Evolutionary conservation across 2,113 vertebrate genomes (phyloP), one percentile per base, ranked within the genome.

Genomic region (Reinhardtius hippoglossoides): DNA sequence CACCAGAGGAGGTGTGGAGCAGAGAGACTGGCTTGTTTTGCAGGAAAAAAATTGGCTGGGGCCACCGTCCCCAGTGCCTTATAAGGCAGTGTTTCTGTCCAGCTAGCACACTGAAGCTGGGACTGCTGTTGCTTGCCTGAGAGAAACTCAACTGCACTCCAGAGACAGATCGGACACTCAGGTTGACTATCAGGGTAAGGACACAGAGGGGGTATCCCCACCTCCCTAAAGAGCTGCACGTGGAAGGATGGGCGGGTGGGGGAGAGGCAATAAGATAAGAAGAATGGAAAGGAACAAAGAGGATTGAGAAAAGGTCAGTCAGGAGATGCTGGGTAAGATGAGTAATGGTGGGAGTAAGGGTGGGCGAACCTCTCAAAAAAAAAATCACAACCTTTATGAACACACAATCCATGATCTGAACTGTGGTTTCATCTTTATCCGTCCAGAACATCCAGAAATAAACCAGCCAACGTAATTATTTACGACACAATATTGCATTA

Each of bases 41-140:
- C 82, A 89, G 58, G 50, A 88, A 84, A 74, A 81, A 83, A 87
- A 74, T 88, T 91, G 88, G 85, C 91, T 65, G 80, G 84, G 88
- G 94, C 91, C 88, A 92, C 89, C 85, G 82, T 93, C 93, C 91
- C 90, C 81, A 92, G 92, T 86, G 87, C 94, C 94, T 93, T 95
- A 95, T 94, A 95, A 93, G 94, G 94, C 89, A 94, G 93, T 88
- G 90, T 95, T 95, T 95, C 92, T 94, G 78, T 89, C 87, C 89
- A 78, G 84, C 88, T 74, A 82, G 90, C 87, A 87, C 87, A 40
- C 44, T 81, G 84, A 86, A 79, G 76, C 83, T 18, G 52, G 75
- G 74, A 71, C 74, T 67, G 79, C 84, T 86, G 86, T 87, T 84
- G 85, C 80, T 83, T 26, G 87, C 60, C 88, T 81, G 71, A 86